Conservation (phyloP, 2,888 invertebrate genomes). For the Acronicta psi region DNA sequence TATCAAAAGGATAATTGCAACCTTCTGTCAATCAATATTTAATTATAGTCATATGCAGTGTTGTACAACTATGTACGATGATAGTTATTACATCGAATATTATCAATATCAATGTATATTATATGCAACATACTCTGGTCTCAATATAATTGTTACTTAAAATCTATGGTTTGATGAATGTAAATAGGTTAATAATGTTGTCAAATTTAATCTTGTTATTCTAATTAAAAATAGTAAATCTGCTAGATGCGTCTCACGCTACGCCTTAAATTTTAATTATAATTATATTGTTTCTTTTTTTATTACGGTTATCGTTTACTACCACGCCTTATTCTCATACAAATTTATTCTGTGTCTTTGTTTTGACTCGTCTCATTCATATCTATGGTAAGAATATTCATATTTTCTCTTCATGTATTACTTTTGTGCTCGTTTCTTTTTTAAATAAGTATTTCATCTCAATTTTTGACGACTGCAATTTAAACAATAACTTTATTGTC, state of each 20-base stretch:
- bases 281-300: conserved; percentile 64
- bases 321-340: conserved; percentile 56
- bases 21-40: conserved; percentile 47
- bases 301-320: conserved; percentile 63
- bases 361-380: conserved; percentile 49
- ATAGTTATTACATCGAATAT: background rate
- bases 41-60: conserved; percentile 27
- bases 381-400: conserved; percentile 53
- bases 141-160: background rate
- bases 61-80: background rate
- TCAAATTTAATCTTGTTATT: conserved; percentile 15
- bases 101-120: background rate
- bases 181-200: too few species aligned
- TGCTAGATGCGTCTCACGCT: conserved; percentile 68
- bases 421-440: conserved; percentile 44
- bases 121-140: background rate
- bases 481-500: conserved; percentile 51
- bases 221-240: conserved; percentile 41
- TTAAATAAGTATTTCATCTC: conserved; percentile 43
- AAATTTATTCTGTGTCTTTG: conserved; percentile 44
- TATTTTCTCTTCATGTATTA: conserved; percentile 54
- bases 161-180: background rate
- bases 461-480: conserved; percentile 36
- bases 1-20: conserved; percentile 43
- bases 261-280: conserved; percentile 66